phyloP scores from a whole-genome alignment of 2,888 invertebrate species.

The Drosophila recens region DNA sequence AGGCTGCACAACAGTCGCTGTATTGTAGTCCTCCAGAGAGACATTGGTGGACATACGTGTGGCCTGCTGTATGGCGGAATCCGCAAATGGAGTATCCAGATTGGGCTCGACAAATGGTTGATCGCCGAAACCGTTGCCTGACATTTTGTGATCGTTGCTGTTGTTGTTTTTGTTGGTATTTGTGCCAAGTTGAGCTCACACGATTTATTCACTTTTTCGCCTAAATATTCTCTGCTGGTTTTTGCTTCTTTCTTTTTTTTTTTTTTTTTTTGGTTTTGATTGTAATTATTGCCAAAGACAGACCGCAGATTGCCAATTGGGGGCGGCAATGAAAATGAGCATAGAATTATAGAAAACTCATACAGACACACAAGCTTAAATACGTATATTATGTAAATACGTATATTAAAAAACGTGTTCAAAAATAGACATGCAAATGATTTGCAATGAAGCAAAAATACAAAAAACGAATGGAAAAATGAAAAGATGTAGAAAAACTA shows the following conservation, averaged over 20 bases:
- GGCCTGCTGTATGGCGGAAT: constrained; percentile 97
- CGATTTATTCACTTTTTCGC: constrained; percentile 25
- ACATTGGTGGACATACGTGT: constrained; percentile 89
- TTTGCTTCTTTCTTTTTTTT: constrained; percentile 26
- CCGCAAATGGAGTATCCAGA: constrained; percentile 97
- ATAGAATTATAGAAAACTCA: constrained; percentile 56
- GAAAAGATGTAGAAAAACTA: constrained; percentile 52
- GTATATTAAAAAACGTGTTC: constrained; percentile 69
- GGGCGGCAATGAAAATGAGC: constrained; percentile 75
- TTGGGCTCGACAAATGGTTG: constrained; percentile 99
- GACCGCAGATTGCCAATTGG: constrained; percentile 64
- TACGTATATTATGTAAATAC: constrained; percentile 7
- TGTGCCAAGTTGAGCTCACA: constrained; percentile 33
- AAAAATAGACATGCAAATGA: constrained; percentile 82
- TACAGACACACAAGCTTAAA: constrained; percentile 21
- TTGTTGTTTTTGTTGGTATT: constrained; percentile 7
- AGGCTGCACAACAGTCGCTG: constrained; percentile 84
- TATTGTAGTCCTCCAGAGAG: constrained; percentile 93
- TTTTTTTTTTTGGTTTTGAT: constrained; percentile 9
- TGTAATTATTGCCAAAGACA: constrained; percentile 46
- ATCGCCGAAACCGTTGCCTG: constrained; percentile 93
- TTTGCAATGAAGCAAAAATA: constrained; percentile 69
- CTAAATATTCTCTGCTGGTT: constrained; percentile 25
- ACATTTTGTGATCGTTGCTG: constrained; percentile 68
- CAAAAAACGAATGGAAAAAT: constrained; percentile 25